These are phyloP conservation scores for Pangasius djambal DNA, from an alignment of 2,797 vertebrate genomes.

Conservation along the genomic window DNA sequence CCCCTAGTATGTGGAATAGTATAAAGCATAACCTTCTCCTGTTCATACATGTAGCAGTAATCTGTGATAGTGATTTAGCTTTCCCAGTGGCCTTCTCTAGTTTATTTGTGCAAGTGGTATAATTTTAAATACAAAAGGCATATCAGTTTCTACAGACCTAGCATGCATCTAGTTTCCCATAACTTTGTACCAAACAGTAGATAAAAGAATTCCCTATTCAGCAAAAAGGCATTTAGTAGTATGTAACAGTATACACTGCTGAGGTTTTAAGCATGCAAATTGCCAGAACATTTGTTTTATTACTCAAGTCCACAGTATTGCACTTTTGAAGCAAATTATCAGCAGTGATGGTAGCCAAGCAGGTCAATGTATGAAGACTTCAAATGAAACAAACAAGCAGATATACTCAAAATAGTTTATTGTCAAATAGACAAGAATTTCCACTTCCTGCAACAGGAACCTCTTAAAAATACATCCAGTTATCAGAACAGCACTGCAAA, in stretches of 20 bases:
- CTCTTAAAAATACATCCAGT: slow-evolving; percentile 51
- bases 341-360: neutral
- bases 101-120: neutral
- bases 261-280: neutral
- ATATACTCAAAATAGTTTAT: slow-evolving; percentile 66
- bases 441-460: slow-evolving; percentile 61
- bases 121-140: neutral
- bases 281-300: neutral
- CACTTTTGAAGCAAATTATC: neutral
- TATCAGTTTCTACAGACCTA: neutral
- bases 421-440: slow-evolving; percentile 69
- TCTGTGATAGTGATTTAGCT: neutral
- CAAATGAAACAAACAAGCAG: slow-evolving; percentile 1
- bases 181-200: neutral
- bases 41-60: neutral
- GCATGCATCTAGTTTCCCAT: neutral
- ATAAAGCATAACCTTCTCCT: neutral
- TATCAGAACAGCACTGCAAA: slow-evolving; percentile 58
- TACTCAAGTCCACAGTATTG: neutral
- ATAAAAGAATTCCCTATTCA: neutral
- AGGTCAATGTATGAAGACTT: neutral
- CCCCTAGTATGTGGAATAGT: neutral
- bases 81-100: neutral
- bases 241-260: neutral
- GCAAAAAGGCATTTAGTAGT: neutral